These are phyloP conservation scores for Drosophila asahinai DNA, from an alignment of 1,140 invertebrate genomes.

Conservation along the genomic window DNA sequence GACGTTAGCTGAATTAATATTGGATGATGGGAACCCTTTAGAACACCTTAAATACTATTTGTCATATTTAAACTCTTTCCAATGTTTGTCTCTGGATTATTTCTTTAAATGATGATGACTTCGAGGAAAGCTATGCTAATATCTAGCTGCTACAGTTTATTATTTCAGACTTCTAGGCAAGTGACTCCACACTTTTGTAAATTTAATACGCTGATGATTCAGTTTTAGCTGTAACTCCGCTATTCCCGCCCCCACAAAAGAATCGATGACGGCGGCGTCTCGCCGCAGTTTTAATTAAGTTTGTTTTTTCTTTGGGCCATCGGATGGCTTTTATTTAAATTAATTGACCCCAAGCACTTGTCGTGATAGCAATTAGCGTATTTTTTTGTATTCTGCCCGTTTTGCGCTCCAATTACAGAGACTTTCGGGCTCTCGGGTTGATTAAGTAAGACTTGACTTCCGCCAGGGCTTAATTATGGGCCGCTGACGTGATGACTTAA, in stretches of 20 bases:
- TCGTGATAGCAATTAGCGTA: constrained; percentile 77
- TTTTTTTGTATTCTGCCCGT: constrained; percentile 15
- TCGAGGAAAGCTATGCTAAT: neutral
- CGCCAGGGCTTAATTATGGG: constrained; percentile 44
- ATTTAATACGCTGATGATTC: constrained; percentile 12
- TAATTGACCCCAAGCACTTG: constrained; percentile 75
- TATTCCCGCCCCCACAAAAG: neutral
- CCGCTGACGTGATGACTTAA: constrained; percentile 55
- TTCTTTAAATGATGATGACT: neutral
- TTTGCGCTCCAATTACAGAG: constrained; percentile 68
- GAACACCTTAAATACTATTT: neutral
- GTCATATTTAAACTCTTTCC: neutral
- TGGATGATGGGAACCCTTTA: too few relatives aligned
- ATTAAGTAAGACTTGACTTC: constrained; percentile 61
- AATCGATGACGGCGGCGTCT: constrained; percentile 24
- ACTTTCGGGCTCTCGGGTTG: constrained; percentile 48
- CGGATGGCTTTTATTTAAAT: constrained; percentile 77
- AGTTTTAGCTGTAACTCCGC: constrained; percentile 1
- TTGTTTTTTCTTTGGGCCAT: constrained; percentile 36
- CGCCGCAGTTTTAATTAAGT: constrained; percentile 66
- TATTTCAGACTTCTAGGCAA: neutral
- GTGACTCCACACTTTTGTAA: constrained; percentile 3
- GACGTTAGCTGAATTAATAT: too few relatives aligned
- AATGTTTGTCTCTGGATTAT: neutral
- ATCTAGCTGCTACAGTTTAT: neutral